Percentiles rank a stretch among this genome's conserved stretches.
phyloP scores from a whole-genome alignment of 2,113 vertebrate genomes.

The Myxocyprinus asiaticus region DNA sequence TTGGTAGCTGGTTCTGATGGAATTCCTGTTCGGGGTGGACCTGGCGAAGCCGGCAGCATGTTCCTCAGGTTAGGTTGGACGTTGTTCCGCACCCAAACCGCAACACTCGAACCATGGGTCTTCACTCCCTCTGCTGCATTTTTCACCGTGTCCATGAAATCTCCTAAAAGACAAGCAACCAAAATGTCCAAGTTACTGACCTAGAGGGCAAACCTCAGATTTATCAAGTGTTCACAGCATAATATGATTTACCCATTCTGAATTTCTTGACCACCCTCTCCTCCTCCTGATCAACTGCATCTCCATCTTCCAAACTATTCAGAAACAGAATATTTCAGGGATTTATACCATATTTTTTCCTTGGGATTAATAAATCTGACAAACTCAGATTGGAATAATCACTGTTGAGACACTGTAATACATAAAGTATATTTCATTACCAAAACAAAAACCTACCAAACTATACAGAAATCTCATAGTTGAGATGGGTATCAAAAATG shows the following conservation, averaged over 20 bases:
- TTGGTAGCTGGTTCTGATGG: conserved; percentile 56
- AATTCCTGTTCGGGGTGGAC: conserved; percentile 39
- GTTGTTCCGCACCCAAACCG: conserved; percentile 72
- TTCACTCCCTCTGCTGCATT: conserved; percentile 74
- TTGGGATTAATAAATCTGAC: no score
- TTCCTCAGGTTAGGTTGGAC: conserved; percentile 67
- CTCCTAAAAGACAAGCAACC: conserved; percentile 58
- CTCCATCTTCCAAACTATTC: conserved; percentile 71
- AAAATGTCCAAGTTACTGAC: no score
- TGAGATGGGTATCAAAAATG: no score
- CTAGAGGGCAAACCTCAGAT: no score
- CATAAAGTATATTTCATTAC: no score
- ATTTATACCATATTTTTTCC: no score
- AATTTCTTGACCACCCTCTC: conserved; percentile 70
- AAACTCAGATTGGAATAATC: no score
- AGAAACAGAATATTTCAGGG: not conserved
- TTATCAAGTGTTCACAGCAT: no score
- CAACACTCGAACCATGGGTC: conserved; percentile 69
- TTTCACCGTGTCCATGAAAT: conserved; percentile 73
- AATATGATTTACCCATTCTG: conserved; percentile 71
- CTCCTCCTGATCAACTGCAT: conserved; percentile 62
- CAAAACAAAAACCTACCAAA: no score
- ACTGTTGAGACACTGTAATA: no score
- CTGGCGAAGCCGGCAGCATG: conserved; percentile 63
- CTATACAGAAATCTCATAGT: no score